Evolutionary conservation across 1,140 invertebrate genomes (phyloP).

Genomic region (Zaprionus davidi): DNA sequence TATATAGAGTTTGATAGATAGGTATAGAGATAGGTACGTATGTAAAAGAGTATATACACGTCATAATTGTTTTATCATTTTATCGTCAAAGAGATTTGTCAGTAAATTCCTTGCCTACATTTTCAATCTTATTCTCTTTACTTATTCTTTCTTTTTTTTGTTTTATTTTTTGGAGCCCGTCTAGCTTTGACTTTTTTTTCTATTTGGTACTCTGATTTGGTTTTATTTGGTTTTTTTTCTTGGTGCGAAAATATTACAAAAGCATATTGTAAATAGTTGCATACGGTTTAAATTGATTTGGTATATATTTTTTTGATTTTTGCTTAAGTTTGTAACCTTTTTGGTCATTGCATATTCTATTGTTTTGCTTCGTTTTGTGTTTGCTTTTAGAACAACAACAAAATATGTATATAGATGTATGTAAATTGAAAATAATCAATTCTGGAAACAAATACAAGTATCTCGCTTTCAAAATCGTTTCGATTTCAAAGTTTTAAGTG

Average conservation of each 20-base stretch:
- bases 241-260: slow-evolving; percentile 82
- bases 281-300: slow-evolving; percentile 68
- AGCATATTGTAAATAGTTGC: slow-evolving; percentile 83
- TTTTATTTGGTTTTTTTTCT: slow-evolving; percentile 52
- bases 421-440: slow-evolving; percentile 76
- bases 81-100: slow-evolving; percentile 82
- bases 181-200: slow-evolving; percentile 59
- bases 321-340: slow-evolving; percentile 42
- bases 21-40: slow-evolving; percentile 59
- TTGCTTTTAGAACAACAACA: slow-evolving; percentile 82
- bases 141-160: slow-evolving; percentile 26
- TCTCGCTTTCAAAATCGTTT: slow-evolving; percentile 61
- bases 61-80: slow-evolving; percentile 84
- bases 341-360: slow-evolving; percentile 43
- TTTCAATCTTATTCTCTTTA: slow-evolving; percentile 19
- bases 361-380: slow-evolving; percentile 64
- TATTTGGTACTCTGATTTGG: slow-evolving; percentile 42
- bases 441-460: slow-evolving; percentile 77
- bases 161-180: slow-evolving; percentile 41
- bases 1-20: slow-evolving; percentile 29
- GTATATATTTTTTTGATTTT: slow-evolving; percentile 46
- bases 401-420: slow-evolving; percentile 65
- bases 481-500: slow-evolving; percentile 47
- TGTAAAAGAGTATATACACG: slow-evolving; percentile 66
- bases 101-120: slow-evolving; percentile 57